Base-by-base conservation (phyloP, 2,888 invertebrate genomes). In the Mystacides longicornis region DNA sequence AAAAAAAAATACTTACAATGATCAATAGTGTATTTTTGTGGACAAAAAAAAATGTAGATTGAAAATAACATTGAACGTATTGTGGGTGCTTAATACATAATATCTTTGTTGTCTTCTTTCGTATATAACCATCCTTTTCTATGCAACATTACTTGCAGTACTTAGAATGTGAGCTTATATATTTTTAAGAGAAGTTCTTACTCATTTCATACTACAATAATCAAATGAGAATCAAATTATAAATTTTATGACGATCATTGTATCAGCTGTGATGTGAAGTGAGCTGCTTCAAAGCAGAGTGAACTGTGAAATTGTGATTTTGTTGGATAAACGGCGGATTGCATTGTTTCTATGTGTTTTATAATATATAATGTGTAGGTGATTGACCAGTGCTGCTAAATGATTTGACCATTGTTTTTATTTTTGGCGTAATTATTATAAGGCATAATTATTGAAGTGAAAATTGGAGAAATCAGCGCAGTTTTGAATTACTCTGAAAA, bases 401-500 rank as follows among this genome's bases (percentile, higher is more conserved):
- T 27, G 11, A 27, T 27, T 7, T 7, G 5, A 7, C 27, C 27
- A 27, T n/a, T 27, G 27, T 27, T 11, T 27, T 7, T 27, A 27
- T 27, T 11, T 27, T 27, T 7, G 14, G 37, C 4, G 37, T 37
- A 37, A 3, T n/a, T 14, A 37, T 14, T 37, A 14, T 37, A 14
- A 37, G 14, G 14, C 27, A 11, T 27, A 27, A 27, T 27, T 27
- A 11, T 7, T 27, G 7, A 27, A 27, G 11, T 27, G 7, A 7
- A 27, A 27, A 43, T 11, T 43, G 14, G 16, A 43, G 18, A 16
- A 43, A 43, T 43, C 20, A 45, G 18, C 14, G 14, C 16, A 7
- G n/a, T 20, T 48, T 23, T 23, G 18, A 4, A 23, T 9, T 19
- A 20, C 11, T 43, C 3, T 7, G 20, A 52, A 50, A 59, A 89